These are phyloP conservation scores for Trichopria drosophilae DNA, from an alignment of 2,888 invertebrate genomes.

Conservation along the genomic window DNA sequence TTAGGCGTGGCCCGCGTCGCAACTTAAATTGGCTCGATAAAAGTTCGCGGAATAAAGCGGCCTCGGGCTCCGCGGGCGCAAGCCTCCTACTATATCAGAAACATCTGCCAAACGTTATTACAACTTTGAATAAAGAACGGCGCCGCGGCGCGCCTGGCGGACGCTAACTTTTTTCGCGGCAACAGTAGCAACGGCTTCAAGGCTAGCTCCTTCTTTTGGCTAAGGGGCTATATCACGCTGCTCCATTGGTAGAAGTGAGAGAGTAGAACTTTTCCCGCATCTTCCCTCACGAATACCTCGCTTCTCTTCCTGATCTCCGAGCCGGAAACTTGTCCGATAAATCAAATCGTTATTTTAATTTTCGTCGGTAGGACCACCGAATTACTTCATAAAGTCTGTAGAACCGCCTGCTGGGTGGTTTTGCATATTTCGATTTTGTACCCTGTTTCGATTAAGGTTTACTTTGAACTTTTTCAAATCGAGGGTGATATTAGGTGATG, in stretches of 20 bases:
- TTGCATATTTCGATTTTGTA: no score
- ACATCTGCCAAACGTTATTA: constrained; percentile 60
- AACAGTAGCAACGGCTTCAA: constrained; percentile 31
- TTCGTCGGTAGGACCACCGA: no score
- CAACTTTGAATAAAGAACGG: constrained; percentile 59
- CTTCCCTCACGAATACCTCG: constrained; percentile 20
- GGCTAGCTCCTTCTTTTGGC: no score
- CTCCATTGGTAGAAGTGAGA: constrained; percentile 7
- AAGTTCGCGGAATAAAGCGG: constrained; percentile 57
- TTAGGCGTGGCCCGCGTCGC: constrained; percentile 42
- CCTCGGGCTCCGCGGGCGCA: constrained; percentile 40
- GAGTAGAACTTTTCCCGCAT: constrained; percentile 8
- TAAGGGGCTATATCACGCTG: no score
- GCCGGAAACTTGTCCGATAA: no score
- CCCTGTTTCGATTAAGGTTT: no score
- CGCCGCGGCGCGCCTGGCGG: constrained; percentile 36
- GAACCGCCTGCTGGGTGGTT: no score
- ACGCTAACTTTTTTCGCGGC: constrained; percentile 27
- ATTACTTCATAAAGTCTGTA: no score
- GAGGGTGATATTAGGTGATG: no score
- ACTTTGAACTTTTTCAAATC: no score
- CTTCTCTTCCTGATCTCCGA: not conserved
- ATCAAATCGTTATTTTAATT: no score
- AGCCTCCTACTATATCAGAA: constrained; percentile 50
- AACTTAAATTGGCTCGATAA: constrained; percentile 60